Base-by-base conservation (phyloP, 2,888 invertebrate genomes). In the Diplazon laetatorius region DNA sequence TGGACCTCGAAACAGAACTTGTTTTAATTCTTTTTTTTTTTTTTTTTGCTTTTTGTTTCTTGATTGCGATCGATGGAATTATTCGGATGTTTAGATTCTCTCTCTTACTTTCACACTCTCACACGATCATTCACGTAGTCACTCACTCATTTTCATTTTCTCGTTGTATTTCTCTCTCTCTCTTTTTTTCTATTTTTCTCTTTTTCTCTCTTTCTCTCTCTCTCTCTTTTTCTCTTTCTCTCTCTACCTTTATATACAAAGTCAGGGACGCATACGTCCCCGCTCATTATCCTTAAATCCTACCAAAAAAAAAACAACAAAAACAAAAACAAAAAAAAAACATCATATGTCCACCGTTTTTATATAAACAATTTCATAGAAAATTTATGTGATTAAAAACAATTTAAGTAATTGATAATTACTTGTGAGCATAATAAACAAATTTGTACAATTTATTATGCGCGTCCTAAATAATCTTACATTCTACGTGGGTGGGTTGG, bases 381-480 rank as follows among this genome's bases (percentile, higher is more conserved):
- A 89, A 89, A 89, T 89, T 88, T 88, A 87, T 87, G 83, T 87
- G 87, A 88, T 89, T 87, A 89, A 89, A n/a, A 89, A 89, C 87
- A 89, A 89, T 83, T 82, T 86, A 87, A 87, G 85, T 86, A 84
- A 87, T 84, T 82, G 78, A 85, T 86, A 85, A 84, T 88, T 87
- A 87, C 83, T 87, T 55, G 55, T 55, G 30, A 55, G 87, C 88
- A 89, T 85, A 82, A 89, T 89, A 89, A 89, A 88, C 87, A 89
- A 88, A 88, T 90, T 90, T 89, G 89, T 90, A 89, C 89, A 89
- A 88, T 89, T 89, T 88, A 89, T 89, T 89, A 89, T 89, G 89
- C 89, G 87, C 86, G 82, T 87, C 81, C 87, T 86, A 87, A 85
- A 81, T 87, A 84, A 79, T 65, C 85, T 86, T 87, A 87, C n/a